Base-by-base conservation (phyloP, 2,888 invertebrate species). In the Griposia aprilina region DNA sequence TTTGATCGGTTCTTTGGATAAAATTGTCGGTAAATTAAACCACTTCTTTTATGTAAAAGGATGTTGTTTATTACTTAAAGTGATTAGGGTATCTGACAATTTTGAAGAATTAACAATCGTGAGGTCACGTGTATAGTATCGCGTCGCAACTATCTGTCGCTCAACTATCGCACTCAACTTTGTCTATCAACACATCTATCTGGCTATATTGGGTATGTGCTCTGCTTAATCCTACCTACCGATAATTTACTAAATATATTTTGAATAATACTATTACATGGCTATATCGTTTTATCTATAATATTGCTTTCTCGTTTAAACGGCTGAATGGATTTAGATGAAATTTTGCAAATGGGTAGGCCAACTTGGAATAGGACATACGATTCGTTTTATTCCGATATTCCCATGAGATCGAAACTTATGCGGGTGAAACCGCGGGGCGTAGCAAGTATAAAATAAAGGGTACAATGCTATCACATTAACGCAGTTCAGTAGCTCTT, bases 141-240 rank as follows among this genome's bases (percentile, higher is more conserved):
- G 67, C 84, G 62, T 81, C 71, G 72, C 78, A 78, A 82, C 88
- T 86, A 78, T 85, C 72, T 71, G 72, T 62, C 74, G 79, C 73
- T 75, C 81, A 76, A 82, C 78, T 82, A 76, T 78, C 80, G 52
- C 74, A 71, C 71, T 74, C 67, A 71, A 84, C 75, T 83, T 76
- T 76, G 65, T 69, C 62, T 72, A 20, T 36, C 30, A 26, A 23
- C 59, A 57, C 63, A 78, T 69, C 62, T 75, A 26, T 63, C 41
- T 65, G 5, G 41, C 8, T n/a, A 41, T n/a, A 65, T 63, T 36
- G 23, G 15, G 36, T 23, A 7, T 65, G 15, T 41, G 63, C 7
- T 63, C 23, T 15, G 5, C 41, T 65, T 63, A 41, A 65, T 41
- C 41, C 2, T 57, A 55, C 11, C 17, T n/a, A 10, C 3, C 45